phyloP scores from a whole-genome alignment of 1,140 invertebrate species.

The Bicyclus anynana region DNA sequence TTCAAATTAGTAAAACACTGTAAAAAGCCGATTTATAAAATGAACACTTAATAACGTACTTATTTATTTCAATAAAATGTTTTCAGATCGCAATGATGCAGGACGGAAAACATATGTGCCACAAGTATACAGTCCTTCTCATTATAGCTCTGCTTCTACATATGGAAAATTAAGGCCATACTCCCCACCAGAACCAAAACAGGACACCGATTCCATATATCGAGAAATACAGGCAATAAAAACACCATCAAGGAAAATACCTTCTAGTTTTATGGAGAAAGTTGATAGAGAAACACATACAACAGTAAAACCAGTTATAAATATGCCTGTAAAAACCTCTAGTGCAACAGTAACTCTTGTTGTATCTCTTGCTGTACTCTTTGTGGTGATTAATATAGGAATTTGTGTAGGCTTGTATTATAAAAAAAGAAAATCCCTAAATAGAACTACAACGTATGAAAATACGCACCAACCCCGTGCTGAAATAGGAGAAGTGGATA shows the following conservation, averaged over 20 bases:
- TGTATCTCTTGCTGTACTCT: slow-evolving; percentile 86
- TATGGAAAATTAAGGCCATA: slow-evolving; percentile 56
- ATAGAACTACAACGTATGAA: slow-evolving; percentile 75
- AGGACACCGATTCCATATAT: slow-evolving; percentile 57
- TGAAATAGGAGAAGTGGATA: slow-evolving; percentile 61
- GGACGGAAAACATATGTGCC: slow-evolving; percentile 46
- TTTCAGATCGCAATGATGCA: slow-evolving; percentile 38
- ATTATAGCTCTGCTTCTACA: slow-evolving; percentile 33
- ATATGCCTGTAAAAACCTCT: slow-evolving; percentile 62
- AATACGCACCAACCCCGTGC: slow-evolving; percentile 54
- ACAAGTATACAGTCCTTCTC: slow-evolving; percentile 32
- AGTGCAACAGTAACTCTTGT: slow-evolving; percentile 82
- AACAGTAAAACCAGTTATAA: slow-evolving; percentile 40
- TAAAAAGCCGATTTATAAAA: too few species aligned
- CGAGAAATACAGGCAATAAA: slow-evolving; percentile 63
- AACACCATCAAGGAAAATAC: slow-evolving; percentile 49
- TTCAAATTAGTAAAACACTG: too few species aligned
- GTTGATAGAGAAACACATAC: slow-evolving; percentile 47
- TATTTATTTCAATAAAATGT: background rate
- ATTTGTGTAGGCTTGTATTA: slow-evolving; percentile 87
- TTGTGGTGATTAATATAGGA: slow-evolving; percentile 89
- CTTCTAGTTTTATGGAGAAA: slow-evolving; percentile 55
- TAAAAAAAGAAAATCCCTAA: slow-evolving; percentile 81
- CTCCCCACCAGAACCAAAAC: slow-evolving; percentile 39
- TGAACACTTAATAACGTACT: too few species aligned